These are phyloP conservation scores for Syritta pipiens DNA, from an alignment of 2,888 invertebrate species.

Conservation along the genomic window DNA sequence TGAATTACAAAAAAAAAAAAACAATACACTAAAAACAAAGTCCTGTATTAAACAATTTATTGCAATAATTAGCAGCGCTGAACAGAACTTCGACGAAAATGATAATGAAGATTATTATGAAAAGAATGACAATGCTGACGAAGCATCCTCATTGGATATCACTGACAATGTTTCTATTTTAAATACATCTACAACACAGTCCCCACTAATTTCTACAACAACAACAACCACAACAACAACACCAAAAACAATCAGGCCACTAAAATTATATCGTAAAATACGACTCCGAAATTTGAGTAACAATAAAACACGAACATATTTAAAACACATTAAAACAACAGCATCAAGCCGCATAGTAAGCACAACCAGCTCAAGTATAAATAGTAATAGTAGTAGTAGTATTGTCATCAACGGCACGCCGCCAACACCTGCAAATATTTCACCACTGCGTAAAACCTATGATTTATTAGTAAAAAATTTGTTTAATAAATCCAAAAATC, in stretches of 20 bases:
- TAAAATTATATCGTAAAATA: conserved; percentile 64
- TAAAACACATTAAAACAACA: conserved; percentile 74
- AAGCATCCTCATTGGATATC: conserved; percentile 58
- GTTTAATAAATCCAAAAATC: conserved; percentile 56
- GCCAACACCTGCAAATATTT: conserved; percentile 43
- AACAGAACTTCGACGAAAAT: conserved; percentile 58
- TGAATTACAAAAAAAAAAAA: conserved; percentile 36
- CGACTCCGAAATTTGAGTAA: conserved; percentile 72
- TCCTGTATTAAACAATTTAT: conserved; percentile 56
- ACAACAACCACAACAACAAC: conserved; percentile 72
- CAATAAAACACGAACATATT: conserved; percentile 69
- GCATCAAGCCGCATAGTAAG: conserved; percentile 74
- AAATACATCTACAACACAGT: conserved; percentile 54
- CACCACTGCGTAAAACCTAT: conserved; percentile 76
- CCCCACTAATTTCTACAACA: conserved; percentile 62
- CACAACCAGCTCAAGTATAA: conserved; percentile 51
- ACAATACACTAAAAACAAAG: conserved; percentile 18
- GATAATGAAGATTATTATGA: conserved; percentile 57
- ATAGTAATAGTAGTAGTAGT: conserved; percentile 49
- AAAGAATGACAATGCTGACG: conserved; percentile 52
- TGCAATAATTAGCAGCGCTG: conserved; percentile 68
- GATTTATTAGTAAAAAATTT: conserved; percentile 75
- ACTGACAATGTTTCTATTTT: conserved; percentile 49
- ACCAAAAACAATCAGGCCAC: conserved; percentile 57
- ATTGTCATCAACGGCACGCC: conserved; percentile 42